Evolutionary conservation across 2,113 vertebrate species (phyloP), one percentile per base, ranked within the genome.

Genomic region (Phyllostomus discolor): DNA sequence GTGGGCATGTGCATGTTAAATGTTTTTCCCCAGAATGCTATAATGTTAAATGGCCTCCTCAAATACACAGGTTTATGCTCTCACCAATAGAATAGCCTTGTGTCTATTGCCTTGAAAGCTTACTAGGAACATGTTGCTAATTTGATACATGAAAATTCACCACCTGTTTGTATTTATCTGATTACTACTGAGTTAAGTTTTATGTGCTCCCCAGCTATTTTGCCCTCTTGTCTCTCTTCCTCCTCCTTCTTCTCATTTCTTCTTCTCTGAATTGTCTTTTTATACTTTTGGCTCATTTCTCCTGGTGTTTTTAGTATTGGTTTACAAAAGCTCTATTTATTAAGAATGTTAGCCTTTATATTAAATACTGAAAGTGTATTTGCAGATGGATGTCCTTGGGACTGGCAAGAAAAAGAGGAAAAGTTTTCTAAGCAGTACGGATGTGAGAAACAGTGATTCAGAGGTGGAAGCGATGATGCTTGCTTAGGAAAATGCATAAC

Each of bases 31-130:
- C 28, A 4, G 64, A 1, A 4, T 24, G 5, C 28, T 73, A 43
- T 46, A 31, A 64, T 1, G 0, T 31, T 14, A 10, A 43, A 4
- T 4, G 4, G 62, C n/a, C 70, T 28, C 66, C 57, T 46, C 43
- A 24, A 2, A 17, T 0, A 7, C 17, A 2, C 16, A 1, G 15
- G 16, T 10, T 33, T 1, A 7, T 10, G 17, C 26, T 43, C 28
- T 52, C 38, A 1, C 4, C 15, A 2, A n/a, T 7, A 20, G 72
- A 11, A 22, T 0, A 1, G 4, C 4, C 0, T 19, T 4, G 19
- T 11, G 7, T 8, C 62, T 12, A 1, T n/a, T 12, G 31, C 38
- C 35, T 81, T 3, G 14, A 6, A 66, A 10, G 24, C 41, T 50
- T 22, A 33, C 22, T 6, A 2, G 76, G 38, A 78, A 22, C 2